These are phyloP conservation scores for Anseranas semipalmata DNA, from an alignment of 2,113 vertebrate species.

Conservation along the genomic window DNA sequence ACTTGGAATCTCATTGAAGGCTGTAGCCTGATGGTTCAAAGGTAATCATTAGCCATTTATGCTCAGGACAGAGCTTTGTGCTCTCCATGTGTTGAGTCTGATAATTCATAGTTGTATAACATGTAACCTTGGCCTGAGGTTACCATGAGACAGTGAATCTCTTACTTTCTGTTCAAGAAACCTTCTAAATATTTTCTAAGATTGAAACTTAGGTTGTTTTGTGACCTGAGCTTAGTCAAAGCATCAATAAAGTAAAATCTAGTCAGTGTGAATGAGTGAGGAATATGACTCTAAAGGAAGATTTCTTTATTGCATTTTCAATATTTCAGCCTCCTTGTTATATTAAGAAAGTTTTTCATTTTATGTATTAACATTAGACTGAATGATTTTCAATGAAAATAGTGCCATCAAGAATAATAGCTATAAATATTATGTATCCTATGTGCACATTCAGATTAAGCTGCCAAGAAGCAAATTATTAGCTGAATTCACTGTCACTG, in stretches of 20 bases:
- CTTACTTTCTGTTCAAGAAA: neutral
- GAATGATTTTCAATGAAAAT: constrained; percentile 24
- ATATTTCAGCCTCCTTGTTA: neutral
- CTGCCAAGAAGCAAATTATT: neutral
- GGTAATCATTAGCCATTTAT: neutral
- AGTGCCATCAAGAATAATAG: neutral
- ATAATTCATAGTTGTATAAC: neutral
- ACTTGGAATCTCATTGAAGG: neutral
- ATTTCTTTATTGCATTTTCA: neutral
- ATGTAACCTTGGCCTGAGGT: neutral
- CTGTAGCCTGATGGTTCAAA: neutral
- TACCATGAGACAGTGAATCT: neutral
- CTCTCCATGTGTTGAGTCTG: neutral
- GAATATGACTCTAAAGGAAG: neutral
- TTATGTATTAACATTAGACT: constrained; percentile 5
- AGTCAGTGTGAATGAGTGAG: neutral
- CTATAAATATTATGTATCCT: neutral
- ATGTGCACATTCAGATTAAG: neutral
- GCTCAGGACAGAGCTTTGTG: neutral
- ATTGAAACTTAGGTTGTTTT: neutral
- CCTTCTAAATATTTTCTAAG: neutral
- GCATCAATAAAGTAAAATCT: neutral
- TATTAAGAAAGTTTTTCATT: neutral
- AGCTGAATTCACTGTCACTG: neutral
- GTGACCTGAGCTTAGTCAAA: neutral